A percentile compares a stretch with the other conserved stretches of the same genome.
Conservation (phyloP, 1,140 invertebrate genomes). For the Aculops lycopersici region DNA sequence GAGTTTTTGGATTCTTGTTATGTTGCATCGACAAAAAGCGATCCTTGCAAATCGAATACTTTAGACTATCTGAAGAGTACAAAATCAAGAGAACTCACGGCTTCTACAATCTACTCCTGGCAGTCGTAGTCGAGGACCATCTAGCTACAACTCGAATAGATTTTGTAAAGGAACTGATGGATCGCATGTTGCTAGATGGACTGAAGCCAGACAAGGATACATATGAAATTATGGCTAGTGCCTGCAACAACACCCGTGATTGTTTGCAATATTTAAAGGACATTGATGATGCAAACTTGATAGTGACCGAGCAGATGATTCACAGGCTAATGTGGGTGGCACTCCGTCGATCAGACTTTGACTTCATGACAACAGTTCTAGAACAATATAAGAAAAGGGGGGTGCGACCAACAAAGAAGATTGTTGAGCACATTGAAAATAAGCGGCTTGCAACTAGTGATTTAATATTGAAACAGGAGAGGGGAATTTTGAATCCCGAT, state of each 20-base stretch:
- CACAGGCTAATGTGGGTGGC: constrained; percentile 30
- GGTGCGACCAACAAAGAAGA: neutral
- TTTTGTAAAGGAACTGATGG: constrained; percentile 26
- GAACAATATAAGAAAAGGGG: neutral
- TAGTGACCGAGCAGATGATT: constrained; percentile 33
- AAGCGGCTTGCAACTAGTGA: neutral
- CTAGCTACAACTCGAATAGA: constrained; percentile 19
- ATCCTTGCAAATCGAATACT: constrained; percentile 28
- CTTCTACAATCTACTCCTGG: constrained; percentile 60
- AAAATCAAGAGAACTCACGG: constrained; percentile 32
- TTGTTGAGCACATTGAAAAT: neutral
- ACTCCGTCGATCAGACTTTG: constrained; percentile 22
- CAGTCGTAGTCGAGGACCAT: constrained; percentile 24
- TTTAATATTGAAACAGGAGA: neutral
- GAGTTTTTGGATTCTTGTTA: constrained; percentile 40
- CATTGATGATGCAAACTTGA: constrained; percentile 27
- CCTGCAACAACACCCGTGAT: constrained; percentile 26
- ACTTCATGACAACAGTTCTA: constrained; percentile 20
- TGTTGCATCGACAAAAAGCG: constrained; percentile 28
- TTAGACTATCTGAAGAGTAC: constrained; percentile 23
- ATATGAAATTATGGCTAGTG: constrained; percentile 45
- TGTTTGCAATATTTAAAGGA: constrained; percentile 27
- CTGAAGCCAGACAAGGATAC: constrained; percentile 39
- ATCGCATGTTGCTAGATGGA: constrained; percentile 23
- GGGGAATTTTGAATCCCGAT: neutral